A percentile compares a stretch with the other conserved stretches of the same genome.
Evolutionary conservation across 53 echinoderm and acorn worm genomes (phyloP).

Genomic region (Hippasteria phrygiana): DNA sequence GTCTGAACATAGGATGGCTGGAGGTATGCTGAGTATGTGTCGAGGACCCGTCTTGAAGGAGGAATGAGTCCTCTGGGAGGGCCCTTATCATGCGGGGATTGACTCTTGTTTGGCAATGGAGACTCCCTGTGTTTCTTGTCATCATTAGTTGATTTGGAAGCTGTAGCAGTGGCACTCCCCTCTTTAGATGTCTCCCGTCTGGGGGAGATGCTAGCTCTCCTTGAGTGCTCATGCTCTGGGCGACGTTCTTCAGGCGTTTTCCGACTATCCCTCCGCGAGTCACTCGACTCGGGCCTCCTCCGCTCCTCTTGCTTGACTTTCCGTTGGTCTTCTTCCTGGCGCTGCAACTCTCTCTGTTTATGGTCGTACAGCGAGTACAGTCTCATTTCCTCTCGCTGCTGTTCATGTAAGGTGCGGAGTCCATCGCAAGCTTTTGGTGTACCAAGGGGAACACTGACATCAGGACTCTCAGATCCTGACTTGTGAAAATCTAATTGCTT

Average conservation of each 20-base stretch:
- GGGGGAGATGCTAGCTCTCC: slow-evolving; percentile 54
- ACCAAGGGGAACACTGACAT: slow-evolving; percentile 26
- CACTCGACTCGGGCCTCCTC: slow-evolving; percentile 55
- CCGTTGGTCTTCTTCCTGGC: slow-evolving; percentile 73
- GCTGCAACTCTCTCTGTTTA: slow-evolving; percentile 80
- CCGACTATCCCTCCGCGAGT: slow-evolving; percentile 62
- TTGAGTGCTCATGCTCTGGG: slow-evolving; percentile 53
- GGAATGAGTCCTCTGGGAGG: slow-evolving; percentile 44
- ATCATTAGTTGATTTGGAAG: slow-evolving; percentile 52
- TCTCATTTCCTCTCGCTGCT: slow-evolving; percentile 83
- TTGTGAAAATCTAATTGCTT: slow-evolving; percentile 83
- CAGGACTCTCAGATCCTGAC: slow-evolving; percentile 60
- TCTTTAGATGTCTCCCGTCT: slow-evolving; percentile 54
- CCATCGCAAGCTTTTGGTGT: slow-evolving; percentile 38
- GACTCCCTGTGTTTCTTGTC: slow-evolving; percentile 68
- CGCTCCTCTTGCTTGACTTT: slow-evolving; percentile 67
- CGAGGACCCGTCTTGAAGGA: slow-evolving; percentile 69
- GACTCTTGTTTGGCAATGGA: slow-evolving; percentile 47
- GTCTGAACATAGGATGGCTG: slow-evolving; percentile 75
- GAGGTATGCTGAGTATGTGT: slow-evolving; percentile 75
- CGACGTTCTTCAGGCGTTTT: slow-evolving; percentile 34
- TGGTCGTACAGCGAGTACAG: slow-evolving; percentile 80
- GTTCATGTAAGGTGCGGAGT: slow-evolving; percentile 46
- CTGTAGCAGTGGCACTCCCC: neutral
- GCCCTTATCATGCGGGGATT: slow-evolving; percentile 45